These are phyloP conservation scores for Drosophila teissieri DNA, from an alignment of 1,140 invertebrate genomes.

Conservation along the genomic window DNA sequence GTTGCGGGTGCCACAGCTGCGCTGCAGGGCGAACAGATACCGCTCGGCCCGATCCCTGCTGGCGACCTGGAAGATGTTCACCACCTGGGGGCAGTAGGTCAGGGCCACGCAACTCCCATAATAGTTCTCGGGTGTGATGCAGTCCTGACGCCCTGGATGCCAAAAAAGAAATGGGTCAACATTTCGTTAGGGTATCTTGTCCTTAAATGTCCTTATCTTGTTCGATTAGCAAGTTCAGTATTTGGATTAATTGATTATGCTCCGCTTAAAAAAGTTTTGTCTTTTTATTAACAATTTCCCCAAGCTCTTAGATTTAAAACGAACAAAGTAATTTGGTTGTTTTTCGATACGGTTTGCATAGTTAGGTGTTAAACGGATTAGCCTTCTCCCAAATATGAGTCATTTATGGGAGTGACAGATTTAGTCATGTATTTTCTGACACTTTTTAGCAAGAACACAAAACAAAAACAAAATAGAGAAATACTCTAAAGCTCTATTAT, in stretches of 20 bases:
- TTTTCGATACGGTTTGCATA: not conserved
- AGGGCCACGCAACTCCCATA: constrained; percentile 73
- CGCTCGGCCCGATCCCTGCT: constrained; percentile 56
- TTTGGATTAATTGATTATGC: no score
- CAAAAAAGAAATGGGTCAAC: not conserved
- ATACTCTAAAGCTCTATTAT: not conserved
- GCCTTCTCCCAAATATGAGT: constrained; percentile 7
- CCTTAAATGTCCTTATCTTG: not conserved
- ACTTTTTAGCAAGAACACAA: constrained; percentile 28
- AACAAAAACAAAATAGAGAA: not conserved
- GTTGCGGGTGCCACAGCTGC: constrained; percentile 71
- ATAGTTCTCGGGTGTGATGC: constrained; percentile 76
- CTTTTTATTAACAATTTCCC: not conserved
- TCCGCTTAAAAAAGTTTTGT: not conserved
- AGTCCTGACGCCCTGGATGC: constrained; percentile 62
- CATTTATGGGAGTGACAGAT: constrained; percentile 1
- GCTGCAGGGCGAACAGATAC: constrained; percentile 70
- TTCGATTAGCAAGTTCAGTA: no score
- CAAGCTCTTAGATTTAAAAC: no score
- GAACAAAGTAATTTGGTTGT: not conserved
- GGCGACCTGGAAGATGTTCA: constrained; percentile 59
- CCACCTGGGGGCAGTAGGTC: constrained; percentile 72
- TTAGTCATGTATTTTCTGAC: constrained; percentile 22
- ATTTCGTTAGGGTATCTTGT: not conserved
- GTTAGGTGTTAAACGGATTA: not conserved